phyloP scores from a whole-genome alignment of 2,888 invertebrate genomes.

The Dolichopus griseipennis region DNA sequence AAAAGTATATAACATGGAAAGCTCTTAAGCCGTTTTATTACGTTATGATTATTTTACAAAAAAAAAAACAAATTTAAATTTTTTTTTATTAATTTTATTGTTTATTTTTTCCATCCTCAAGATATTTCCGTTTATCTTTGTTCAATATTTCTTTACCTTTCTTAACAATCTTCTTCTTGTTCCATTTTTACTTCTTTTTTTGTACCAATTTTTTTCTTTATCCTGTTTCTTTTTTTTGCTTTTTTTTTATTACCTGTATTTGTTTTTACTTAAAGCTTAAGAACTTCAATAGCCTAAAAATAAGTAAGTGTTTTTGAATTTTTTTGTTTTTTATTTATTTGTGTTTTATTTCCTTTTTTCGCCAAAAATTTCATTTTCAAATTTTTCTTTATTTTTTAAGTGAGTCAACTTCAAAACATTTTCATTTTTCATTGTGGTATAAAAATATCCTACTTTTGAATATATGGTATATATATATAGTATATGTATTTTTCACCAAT shows the following conservation, averaged over 20 bases:
- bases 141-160: background rate
- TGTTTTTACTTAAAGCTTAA: background rate
- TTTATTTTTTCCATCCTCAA: background rate
- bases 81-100: too few species aligned
- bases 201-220: background rate
- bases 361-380: too few species aligned
- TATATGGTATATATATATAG: too few species aligned
- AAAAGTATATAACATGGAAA: background rate
- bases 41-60: background rate
- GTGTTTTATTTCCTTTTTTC: too few species aligned
- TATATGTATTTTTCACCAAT: too few species aligned
- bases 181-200: background rate
- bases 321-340: too few species aligned
- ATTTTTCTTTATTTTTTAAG: too few species aligned
- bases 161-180: background rate
- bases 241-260: background rate
- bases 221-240: background rate
- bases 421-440: too few species aligned
- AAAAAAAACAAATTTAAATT: background rate
- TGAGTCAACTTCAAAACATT: too few species aligned
- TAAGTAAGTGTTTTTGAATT: background rate
- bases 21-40: constrained; percentile 3
- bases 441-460: too few species aligned
- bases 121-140: constrained; percentile 4
- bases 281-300: background rate